Evolutionary conservation across 2,888 invertebrate genomes (phyloP).

Genomic region (Phoenoteleia sp.): DNA sequence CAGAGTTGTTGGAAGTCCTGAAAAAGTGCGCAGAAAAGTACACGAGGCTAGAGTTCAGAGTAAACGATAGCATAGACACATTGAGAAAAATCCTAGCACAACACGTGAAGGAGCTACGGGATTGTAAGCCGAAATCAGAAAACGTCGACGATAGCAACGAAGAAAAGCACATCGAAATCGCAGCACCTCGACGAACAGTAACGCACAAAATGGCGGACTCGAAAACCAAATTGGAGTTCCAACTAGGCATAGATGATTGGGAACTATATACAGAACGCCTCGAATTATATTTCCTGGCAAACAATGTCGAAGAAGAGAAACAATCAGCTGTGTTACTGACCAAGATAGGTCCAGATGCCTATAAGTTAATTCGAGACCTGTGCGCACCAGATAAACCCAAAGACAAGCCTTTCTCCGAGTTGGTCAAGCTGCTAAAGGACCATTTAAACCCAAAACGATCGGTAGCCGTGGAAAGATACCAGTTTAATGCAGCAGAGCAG

Average conservation of each 20-base stretch:
- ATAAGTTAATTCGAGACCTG: constrained; percentile 56
- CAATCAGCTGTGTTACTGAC: constrained; percentile 62
- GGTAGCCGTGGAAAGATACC: constrained; percentile 61
- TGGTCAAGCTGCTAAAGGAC: constrained; percentile 61
- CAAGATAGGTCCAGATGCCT: constrained; percentile 54
- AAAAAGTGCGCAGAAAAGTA: background rate
- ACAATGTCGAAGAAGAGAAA: constrained; percentile 55
- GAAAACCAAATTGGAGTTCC: constrained; percentile 1
- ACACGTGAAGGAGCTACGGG: background rate
- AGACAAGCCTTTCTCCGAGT: constrained; percentile 46
- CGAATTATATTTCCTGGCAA: constrained; percentile 69
- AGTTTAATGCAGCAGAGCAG: constrained; percentile 23
- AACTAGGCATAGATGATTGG: constrained; percentile 43
- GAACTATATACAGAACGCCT: constrained; percentile 61
- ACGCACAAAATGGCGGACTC: constrained; percentile 3
- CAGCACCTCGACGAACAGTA: background rate
- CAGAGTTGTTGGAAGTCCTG: background rate
- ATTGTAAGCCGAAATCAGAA: background rate
- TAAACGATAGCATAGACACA: background rate
- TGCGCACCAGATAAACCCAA: constrained; percentile 66
- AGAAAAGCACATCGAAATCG: background rate
- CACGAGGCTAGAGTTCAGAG: background rate
- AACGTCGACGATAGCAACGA: background rate
- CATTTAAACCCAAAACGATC: constrained; percentile 68
- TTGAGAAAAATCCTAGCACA: background rate